Conservation (phyloP, 2,888 invertebrate genomes). For the Lycaena phlaeas region DNA sequence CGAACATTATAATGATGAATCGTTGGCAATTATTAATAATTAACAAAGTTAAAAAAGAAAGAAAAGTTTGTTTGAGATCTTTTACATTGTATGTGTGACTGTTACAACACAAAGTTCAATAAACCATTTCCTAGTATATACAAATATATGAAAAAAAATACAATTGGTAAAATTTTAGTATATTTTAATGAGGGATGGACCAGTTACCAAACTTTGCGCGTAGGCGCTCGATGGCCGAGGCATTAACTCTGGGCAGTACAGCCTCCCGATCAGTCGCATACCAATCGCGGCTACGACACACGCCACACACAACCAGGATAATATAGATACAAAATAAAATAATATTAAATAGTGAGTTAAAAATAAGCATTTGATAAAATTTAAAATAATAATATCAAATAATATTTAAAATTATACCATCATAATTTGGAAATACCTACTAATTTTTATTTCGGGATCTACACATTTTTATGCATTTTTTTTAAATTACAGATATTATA, state of each 20-base stretch:
- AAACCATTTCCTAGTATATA: not conserved
- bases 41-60: too few species aligned
- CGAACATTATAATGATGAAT: too few species aligned
- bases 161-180: not conserved
- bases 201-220: conserved; percentile 37
- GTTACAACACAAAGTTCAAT: not conserved
- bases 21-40: too few species aligned
- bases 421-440: too few species aligned
- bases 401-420: too few species aligned
- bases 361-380: too few species aligned
- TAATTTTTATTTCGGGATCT: too few species aligned
- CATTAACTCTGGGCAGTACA: conserved; percentile 60
- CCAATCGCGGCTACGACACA: conserved; percentile 37
- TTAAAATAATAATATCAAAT: too few species aligned
- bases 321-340: not conserved
- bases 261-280: conserved; percentile 55
- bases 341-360: conserved; percentile 1
- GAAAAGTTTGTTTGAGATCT: too few species aligned
- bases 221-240: conserved; percentile 52
- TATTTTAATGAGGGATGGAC: conserved; percentile 13
- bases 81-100: too few species aligned
- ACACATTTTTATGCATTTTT: too few species aligned
- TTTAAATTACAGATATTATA: conserved; percentile 15
- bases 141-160: not conserved
- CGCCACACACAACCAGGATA: conserved; percentile 31